Conservation (phyloP, 2,888 invertebrate genomes). For the Pemphredon lugubris region DNA sequence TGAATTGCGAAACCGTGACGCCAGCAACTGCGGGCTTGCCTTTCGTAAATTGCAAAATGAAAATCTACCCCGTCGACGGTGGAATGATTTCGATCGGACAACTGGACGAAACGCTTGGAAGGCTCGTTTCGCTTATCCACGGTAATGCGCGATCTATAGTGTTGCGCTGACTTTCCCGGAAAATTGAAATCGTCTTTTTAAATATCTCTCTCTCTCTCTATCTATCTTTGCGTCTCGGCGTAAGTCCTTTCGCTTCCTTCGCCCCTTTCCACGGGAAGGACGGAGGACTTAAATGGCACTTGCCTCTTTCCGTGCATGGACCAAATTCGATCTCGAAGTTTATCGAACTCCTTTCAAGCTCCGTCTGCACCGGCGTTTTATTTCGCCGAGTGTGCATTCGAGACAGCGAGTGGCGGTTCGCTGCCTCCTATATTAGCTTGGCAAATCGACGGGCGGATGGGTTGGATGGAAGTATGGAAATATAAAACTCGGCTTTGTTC, state of each 20-base stretch:
- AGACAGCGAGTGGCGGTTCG: constrained; percentile 16
- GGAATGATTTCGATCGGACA: too few species aligned
- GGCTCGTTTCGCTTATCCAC: too few species aligned
- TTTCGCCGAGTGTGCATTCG: constrained; percentile 36
- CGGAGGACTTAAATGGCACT: background rate
- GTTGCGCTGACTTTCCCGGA: too few species aligned
- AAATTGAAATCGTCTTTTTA: background rate
- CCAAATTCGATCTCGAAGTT: constrained; percentile 56
- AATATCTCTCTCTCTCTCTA: background rate
- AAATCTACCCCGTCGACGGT: constrained; percentile 13
- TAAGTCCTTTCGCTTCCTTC: background rate
- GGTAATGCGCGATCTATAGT: too few species aligned
- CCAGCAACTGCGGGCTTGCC: constrained; percentile 5
- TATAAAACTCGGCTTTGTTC: constrained; percentile 41
- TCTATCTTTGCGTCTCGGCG: background rate
- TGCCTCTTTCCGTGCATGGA: constrained; percentile 4
- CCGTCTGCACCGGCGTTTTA: constrained; percentile 29
- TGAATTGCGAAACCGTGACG: constrained; percentile 52
- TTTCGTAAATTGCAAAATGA: constrained; percentile 49
- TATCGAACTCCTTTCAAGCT: constrained; percentile 48
- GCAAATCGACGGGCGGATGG: constrained; percentile 21
- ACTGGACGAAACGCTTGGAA: too few species aligned
- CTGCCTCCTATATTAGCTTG: constrained; percentile 29
- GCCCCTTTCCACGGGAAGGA: background rate
- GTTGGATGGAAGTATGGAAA: constrained; percentile 11